Evolutionary conservation across 2,888 invertebrate genomes (phyloP).

Genomic region (Campopleginae sp.): DNA sequence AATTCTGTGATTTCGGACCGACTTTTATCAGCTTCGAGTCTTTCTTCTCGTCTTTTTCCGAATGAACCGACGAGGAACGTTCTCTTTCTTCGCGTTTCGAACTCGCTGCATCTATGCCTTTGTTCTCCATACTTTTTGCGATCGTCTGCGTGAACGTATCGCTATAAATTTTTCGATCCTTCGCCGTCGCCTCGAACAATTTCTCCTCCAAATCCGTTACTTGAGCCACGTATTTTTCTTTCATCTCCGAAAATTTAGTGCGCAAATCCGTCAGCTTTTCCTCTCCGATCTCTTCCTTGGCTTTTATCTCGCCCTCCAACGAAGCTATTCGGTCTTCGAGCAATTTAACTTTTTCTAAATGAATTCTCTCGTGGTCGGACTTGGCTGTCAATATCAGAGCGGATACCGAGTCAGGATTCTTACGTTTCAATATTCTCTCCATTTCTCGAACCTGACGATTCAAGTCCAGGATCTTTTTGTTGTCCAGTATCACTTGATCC

Average conservation of each 20-base stretch:
- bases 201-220: conserved; percentile 78
- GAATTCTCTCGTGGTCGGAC: conserved; percentile 79
- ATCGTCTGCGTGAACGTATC: conserved; percentile 79
- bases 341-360: conserved; percentile 84
- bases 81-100: conserved; percentile 75
- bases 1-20: conserved; percentile 80
- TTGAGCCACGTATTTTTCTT: conserved; percentile 90
- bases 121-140: conserved; percentile 73
- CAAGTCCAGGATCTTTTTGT: conserved; percentile 89
- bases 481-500: conserved; percentile 82
- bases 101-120: conserved; percentile 70
- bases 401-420: conserved; percentile 93
- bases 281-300: conserved; percentile 90
- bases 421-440: conserved; percentile 91
- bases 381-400: conserved; percentile 87
- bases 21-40: conserved; percentile 68
- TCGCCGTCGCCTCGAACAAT: conserved; percentile 72
- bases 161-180: conserved; percentile 74
- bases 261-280: conserved; percentile 90
- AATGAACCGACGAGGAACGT: conserved; percentile 68
- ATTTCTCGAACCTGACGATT: conserved; percentile 93
- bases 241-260: conserved; percentile 91
- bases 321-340: conserved; percentile 90
- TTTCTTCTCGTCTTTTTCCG: conserved; percentile 74
- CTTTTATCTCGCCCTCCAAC: conserved; percentile 89